Conservation (phyloP, 2,797 vertebrate genomes). For the Falco naumanni region DNA sequence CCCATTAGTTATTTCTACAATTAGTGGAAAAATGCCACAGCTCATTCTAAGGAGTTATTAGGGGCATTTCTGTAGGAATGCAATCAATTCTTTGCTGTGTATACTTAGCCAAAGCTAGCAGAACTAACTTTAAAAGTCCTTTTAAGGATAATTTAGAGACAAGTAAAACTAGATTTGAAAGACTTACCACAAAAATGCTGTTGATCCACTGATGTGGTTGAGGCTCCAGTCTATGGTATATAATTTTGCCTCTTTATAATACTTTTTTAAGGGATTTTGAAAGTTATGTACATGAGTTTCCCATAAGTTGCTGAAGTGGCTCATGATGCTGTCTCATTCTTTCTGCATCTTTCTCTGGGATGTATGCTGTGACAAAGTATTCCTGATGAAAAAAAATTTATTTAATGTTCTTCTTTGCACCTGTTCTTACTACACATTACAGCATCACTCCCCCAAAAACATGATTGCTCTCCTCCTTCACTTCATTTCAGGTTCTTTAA, state of each 20-base stretch:
- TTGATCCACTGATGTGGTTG: not conserved
- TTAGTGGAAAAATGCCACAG: slow-evolving; percentile 58
- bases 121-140: not conserved
- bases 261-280: not conserved
- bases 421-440: not conserved
- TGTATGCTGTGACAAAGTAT: not conserved
- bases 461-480: not conserved
- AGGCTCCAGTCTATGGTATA: not conserved
- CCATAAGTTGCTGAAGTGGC: not conserved
- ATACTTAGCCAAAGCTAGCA: not conserved
- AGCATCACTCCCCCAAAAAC: not conserved
- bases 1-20: slow-evolving; percentile 58
- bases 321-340: not conserved
- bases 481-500: not conserved
- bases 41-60: slow-evolving; percentile 52
- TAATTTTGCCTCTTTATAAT: not conserved
- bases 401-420: not conserved
- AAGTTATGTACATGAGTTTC: not conserved
- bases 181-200: not conserved
- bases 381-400: not conserved
- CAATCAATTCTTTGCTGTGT: slow-evolving; percentile 24
- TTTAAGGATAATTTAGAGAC: not conserved
- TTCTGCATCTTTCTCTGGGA: not conserved
- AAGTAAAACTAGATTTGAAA: slow-evolving; percentile 29
- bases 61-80: slow-evolving; percentile 40